phyloP scores from a whole-genome alignment of 2,888 invertebrate species.

The Lamellibrachia satsuma region DNA sequence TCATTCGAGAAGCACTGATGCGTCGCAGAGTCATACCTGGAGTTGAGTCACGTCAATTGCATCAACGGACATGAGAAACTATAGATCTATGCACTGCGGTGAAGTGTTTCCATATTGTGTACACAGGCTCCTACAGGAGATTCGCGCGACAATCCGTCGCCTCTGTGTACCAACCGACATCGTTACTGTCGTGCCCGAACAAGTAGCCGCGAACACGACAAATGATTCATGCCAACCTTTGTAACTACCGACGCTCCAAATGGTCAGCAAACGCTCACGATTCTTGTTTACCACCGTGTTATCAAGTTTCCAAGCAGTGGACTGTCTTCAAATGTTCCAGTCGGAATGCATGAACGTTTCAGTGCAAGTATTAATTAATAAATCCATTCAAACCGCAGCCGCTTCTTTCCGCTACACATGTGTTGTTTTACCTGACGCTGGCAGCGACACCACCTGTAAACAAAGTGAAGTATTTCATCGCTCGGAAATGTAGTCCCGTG shows the following conservation, averaged over 20 bases:
- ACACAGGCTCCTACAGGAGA: background rate
- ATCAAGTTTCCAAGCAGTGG: background rate
- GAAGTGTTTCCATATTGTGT: background rate
- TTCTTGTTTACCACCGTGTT: background rate
- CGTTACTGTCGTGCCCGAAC: background rate
- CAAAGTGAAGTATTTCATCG: constrained; percentile 17
- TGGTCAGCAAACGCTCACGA: background rate
- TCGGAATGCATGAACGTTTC: background rate
- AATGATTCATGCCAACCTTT: background rate
- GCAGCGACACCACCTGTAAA: constrained; percentile 17
- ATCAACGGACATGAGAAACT: background rate
- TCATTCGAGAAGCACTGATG: background rate
- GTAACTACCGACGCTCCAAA: background rate
- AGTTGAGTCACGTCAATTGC: background rate
- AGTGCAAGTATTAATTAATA: background rate
- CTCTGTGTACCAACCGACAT: background rate
- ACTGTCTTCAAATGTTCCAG: background rate
- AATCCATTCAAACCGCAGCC: background rate
- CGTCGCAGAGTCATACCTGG: background rate
- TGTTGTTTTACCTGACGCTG: background rate
- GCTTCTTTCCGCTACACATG: background rate
- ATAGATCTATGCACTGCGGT: background rate
- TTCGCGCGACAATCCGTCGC: background rate
- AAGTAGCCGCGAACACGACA: background rate
- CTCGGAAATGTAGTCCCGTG: constrained; percentile 6